Conservation (phyloP, 1,140 invertebrate genomes). For the Drosophila arawakana region DNA sequence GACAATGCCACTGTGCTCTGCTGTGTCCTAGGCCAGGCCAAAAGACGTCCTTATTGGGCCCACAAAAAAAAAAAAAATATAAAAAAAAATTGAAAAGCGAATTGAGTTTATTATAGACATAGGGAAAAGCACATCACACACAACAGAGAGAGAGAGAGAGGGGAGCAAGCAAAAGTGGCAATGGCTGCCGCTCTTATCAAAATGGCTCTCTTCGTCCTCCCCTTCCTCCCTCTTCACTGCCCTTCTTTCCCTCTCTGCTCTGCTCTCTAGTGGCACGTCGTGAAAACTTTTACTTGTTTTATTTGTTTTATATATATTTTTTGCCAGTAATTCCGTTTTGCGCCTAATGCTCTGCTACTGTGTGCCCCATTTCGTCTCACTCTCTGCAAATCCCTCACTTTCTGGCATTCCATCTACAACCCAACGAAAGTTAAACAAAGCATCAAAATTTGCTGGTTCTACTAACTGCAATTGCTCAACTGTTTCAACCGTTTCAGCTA, state of each 20-base stretch:
- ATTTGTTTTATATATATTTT: conserved; percentile 65
- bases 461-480: conserved; percentile 59
- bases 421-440: conserved; percentile 70
- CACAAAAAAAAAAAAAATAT: not conserved
- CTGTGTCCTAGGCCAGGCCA: conserved; percentile 18
- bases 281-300: conserved; percentile 65
- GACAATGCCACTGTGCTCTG: conserved; percentile 66
- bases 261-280: conserved; percentile 34
- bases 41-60: conserved; percentile 17
- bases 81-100: conserved; percentile 44
- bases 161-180: not conserved
- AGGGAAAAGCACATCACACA: conserved; percentile 40
- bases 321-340: conserved; percentile 68
- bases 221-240: not conserved
- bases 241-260: conserved; percentile 6
- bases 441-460: conserved; percentile 41
- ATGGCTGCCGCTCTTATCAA: conserved; percentile 10
- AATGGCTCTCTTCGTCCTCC: not conserved
- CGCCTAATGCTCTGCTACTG: conserved; percentile 68
- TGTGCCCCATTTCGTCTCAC: not conserved
- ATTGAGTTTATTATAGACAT: conserved; percentile 69
- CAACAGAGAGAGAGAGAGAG: not conserved
- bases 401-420: conserved; percentile 10
- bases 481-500: conserved; percentile 41
- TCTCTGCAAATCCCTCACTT: not conserved